Conservation (phyloP, 2,888 invertebrate species). For the Liopterus haemorrhoidalis region DNA sequence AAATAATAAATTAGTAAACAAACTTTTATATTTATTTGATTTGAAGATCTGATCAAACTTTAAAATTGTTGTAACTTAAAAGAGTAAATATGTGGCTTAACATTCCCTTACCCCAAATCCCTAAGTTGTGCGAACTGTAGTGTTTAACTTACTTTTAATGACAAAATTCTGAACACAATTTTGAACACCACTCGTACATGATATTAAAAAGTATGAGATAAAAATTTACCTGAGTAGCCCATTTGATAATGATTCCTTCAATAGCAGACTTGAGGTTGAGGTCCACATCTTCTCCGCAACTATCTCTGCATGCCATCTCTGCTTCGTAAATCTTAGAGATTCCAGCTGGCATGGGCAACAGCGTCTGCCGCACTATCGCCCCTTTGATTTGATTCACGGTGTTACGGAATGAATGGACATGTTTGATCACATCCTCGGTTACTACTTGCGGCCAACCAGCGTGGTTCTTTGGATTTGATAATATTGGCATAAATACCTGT, state of each 20-base stretch:
- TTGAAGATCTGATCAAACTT: too few relatives aligned
- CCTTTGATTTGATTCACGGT: conserved; percentile 71
- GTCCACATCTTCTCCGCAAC: conserved; percentile 56
- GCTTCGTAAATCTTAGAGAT: conserved; percentile 62
- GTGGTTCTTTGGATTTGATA: conserved; percentile 66
- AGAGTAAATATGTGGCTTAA: too few relatives aligned
- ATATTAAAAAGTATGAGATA: too few relatives aligned
- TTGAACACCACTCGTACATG: too few relatives aligned
- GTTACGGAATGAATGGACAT: conserved; percentile 63
- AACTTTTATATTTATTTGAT: too few relatives aligned
- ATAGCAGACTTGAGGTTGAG: conserved; percentile 70
- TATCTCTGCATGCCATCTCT: conserved; percentile 47
- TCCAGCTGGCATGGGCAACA: conserved; percentile 79
- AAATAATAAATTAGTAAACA: too few relatives aligned
- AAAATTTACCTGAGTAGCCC: conserved; percentile 75
- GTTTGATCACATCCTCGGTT: conserved; percentile 62
- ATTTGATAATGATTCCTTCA: conserved; percentile 81
- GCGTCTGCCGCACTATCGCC: conserved; percentile 77
- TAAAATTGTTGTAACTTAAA: too few relatives aligned
- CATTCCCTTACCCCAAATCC: too few relatives aligned
- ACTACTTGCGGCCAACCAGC: conserved; percentile 69
- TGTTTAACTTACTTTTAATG: too few relatives aligned
- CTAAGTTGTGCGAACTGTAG: too few relatives aligned
- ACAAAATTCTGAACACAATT: too few relatives aligned
- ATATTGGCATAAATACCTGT: conserved; percentile 62